Conservation (phyloP, 2,797 vertebrate genomes). For the Parotocinclus haroldoi region DNA sequence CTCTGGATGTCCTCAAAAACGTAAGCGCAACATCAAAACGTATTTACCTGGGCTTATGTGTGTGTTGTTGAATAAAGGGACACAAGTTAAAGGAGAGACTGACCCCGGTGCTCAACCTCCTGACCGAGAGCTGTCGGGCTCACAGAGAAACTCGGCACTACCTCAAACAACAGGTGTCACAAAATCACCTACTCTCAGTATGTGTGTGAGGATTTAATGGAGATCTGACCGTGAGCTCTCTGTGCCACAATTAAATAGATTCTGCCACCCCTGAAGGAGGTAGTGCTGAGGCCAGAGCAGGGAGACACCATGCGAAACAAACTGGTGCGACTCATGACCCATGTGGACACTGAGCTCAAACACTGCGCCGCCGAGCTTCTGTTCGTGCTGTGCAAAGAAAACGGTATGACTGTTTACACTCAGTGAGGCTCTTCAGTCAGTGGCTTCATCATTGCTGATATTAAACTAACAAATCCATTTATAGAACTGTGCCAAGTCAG, state of each 20-base stretch:
- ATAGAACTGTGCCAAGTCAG: too few relatives aligned
- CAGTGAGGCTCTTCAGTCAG: not conserved
- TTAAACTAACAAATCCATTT: too few relatives aligned
- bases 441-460: too few relatives aligned
- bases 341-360: conserved; percentile 78
- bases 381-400: conserved; percentile 82
- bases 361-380: conserved; percentile 79
- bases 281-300: conserved; percentile 73
- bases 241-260: conserved; percentile 48
- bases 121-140: conserved; percentile 74
- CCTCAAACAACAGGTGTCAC: conserved; percentile 69
- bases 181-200: not conserved
- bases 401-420: conserved; percentile 45
- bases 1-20: too few relatives aligned
- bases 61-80: conserved; percentile 51
- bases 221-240: not conserved
- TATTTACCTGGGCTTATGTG: conserved; percentile 21
- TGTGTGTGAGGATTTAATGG: not conserved
- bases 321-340: conserved; percentile 79
- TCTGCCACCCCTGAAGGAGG: conserved; percentile 74
- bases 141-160: conserved; percentile 76
- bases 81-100: conserved; percentile 70
- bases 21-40: not conserved
- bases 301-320: conserved; percentile 70
- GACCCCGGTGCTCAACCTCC: conserved; percentile 75